phyloP scores from a whole-genome alignment of 1,140 invertebrate genomes.

The Epicauta chinensis region DNA sequence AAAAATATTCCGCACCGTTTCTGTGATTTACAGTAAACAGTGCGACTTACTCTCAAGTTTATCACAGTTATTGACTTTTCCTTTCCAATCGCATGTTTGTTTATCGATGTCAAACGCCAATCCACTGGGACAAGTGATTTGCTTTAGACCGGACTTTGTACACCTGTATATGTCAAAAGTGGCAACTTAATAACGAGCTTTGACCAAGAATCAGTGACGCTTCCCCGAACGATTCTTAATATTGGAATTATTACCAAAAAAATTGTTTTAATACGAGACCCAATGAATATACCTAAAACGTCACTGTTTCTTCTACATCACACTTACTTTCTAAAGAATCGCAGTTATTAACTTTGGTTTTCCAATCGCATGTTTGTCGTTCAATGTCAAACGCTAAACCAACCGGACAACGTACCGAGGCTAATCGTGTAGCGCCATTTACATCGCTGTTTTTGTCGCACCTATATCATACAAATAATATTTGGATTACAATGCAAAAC shows the following conservation, averaged over 20 bases:
- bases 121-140: slow-evolving; percentile 90
- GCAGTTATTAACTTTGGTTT: slow-evolving; percentile 92
- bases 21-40: slow-evolving; percentile 10
- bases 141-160: slow-evolving; percentile 87
- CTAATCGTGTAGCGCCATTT: slow-evolving; percentile 75
- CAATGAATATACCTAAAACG: background rate
- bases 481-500: no score
- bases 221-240: slow-evolving; percentile 9
- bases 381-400: slow-evolving; percentile 92
- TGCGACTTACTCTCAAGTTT: slow-evolving; percentile 88
- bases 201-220: slow-evolving; percentile 40
- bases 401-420: slow-evolving; percentile 79
- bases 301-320: slow-evolving; percentile 39
- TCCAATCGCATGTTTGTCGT: slow-evolving; percentile 93
- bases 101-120: slow-evolving; percentile 94
- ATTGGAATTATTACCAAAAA: background rate
- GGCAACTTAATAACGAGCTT: slow-evolving; percentile 29
- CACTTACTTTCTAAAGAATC: slow-evolving; percentile 88
- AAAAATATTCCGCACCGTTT: slow-evolving; percentile 20
- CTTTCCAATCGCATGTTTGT: slow-evolving; percentile 96
- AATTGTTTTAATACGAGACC: background rate
- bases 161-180: slow-evolving; percentile 57
- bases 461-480: slow-evolving; percentile 49
- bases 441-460: slow-evolving; percentile 84
- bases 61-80: slow-evolving; percentile 93